phyloP scores from a whole-genome alignment of 2,888 invertebrate species.

The Adela reaumurella region DNA sequence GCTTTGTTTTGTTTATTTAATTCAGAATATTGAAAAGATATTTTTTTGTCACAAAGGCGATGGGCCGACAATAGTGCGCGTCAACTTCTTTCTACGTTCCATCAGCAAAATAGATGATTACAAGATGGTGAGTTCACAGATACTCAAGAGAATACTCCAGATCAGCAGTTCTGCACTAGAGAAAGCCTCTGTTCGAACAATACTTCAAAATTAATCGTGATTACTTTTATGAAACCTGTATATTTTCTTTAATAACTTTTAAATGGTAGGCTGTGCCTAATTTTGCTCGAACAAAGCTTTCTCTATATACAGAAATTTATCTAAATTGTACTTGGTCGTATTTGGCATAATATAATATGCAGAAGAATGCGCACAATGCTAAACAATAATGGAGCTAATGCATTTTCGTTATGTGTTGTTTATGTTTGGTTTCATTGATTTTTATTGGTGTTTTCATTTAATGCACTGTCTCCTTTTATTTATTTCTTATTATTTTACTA shows the following conservation, averaged over 20 bases:
- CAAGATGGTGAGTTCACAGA: slow-evolving; percentile 94
- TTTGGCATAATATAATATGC: neutral
- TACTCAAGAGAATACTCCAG: too few species aligned
- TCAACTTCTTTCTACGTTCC: slow-evolving; percentile 96
- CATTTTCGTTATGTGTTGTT: slow-evolving; percentile 17
- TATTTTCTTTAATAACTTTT: too few species aligned
- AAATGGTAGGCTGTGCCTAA: too few species aligned
- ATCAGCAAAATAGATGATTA: slow-evolving; percentile 99
- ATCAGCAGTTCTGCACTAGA: too few species aligned
- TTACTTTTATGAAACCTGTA: too few species aligned
- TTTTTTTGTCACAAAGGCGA: slow-evolving; percentile 61
- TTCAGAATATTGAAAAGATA: neutral
- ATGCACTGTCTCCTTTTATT: slow-evolving; percentile 13
- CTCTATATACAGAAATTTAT: too few species aligned
- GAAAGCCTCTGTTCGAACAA: too few species aligned
- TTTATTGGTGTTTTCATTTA: slow-evolving; percentile 18
- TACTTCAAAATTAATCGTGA: too few species aligned
- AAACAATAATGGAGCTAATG: neutral
- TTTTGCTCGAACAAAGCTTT: too few species aligned
- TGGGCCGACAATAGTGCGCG: slow-evolving; percentile 81
- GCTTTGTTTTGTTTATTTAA: neutral
- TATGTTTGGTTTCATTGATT: slow-evolving; percentile 16
- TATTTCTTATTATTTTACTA: slow-evolving; percentile 10
- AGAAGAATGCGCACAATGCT: neutral
- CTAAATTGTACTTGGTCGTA: neutral